phyloP scores from a whole-genome alignment of 2,113 vertebrate species.

The Drymodes brunneopygia region DNA sequence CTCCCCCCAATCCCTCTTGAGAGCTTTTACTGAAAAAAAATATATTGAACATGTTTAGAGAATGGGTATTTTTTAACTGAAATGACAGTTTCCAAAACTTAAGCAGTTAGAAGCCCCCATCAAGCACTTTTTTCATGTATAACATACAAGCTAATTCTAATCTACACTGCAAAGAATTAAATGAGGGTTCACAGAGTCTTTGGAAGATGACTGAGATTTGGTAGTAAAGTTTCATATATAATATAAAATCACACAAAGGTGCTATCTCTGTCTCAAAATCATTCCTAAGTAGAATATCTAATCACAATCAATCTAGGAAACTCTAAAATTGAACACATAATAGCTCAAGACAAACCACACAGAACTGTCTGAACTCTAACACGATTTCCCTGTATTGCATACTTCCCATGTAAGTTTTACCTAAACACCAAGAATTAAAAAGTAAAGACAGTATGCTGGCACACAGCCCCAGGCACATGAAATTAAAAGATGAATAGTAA shows the following conservation, averaged over 20 bases:
- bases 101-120: not conserved
- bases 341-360: not conserved
- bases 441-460: not conserved
- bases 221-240: not conserved
- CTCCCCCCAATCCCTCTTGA: rapidly evolving
- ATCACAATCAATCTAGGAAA: not conserved
- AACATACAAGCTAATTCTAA: not conserved
- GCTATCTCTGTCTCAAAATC: not conserved
- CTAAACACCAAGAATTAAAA: not conserved
- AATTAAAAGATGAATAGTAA: not conserved
- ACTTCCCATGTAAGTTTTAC: not conserved
- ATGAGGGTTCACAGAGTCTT: not conserved
- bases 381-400: not conserved
- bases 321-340: not conserved
- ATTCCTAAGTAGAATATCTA: not conserved
- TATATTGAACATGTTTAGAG: not conserved
- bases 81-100: not conserved
- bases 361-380: not conserved
- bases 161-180: not conserved
- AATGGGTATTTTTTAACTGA: not conserved
- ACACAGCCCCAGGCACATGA: not conserved
- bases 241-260: not conserved
- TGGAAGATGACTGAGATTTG: not conserved
- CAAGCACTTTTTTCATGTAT: not conserved
- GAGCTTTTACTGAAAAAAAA: not conserved